Conservation (phyloP, 2,113 vertebrate species). For the Saccopteryx bilineata region DNA sequence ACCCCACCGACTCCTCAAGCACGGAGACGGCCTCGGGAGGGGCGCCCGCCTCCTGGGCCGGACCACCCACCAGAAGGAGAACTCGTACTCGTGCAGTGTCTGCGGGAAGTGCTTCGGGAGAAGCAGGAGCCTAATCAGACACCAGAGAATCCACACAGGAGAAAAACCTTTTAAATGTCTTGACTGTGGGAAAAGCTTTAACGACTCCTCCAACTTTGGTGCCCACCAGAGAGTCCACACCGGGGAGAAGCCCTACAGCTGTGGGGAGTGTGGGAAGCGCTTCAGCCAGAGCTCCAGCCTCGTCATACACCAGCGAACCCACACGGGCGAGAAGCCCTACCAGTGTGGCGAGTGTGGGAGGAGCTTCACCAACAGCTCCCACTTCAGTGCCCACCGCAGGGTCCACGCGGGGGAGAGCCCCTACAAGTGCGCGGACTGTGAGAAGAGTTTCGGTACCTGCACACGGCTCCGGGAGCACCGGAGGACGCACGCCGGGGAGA, state of each 20-base stretch:
- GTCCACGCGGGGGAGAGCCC: constrained; percentile 92
- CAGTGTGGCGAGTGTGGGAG: constrained; percentile 82
- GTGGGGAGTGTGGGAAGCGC: constrained; percentile 81
- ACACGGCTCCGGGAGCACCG: constrained; percentile 92
- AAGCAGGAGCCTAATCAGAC: constrained; percentile 83
- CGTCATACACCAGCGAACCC: constrained; percentile 82
- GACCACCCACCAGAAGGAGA: constrained; percentile 81
- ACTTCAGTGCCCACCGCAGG: constrained; percentile 93
- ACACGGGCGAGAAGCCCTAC: constrained; percentile 84
- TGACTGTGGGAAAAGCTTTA: constrained; percentile 86
- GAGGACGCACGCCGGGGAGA: constrained; percentile 92
- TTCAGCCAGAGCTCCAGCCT: constrained; percentile 85
- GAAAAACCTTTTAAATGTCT: constrained; percentile 84
- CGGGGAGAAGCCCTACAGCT: constrained; percentile 84
- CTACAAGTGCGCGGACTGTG: constrained; percentile 92
- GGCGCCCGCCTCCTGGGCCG: constrained; percentile 75
- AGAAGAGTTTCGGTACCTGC: constrained; percentile 92
- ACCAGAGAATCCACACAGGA: constrained; percentile 84
- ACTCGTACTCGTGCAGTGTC: constrained; percentile 75
- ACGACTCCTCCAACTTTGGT: constrained; percentile 83
- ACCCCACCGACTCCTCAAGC: constrained; percentile 77
- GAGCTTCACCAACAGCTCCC: constrained; percentile 92
- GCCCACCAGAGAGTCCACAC: constrained; percentile 83
- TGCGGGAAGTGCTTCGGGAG: constrained; percentile 83
- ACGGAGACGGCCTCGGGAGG: constrained; percentile 76